phyloP scores from a whole-genome alignment of 2,113 vertebrate species.

The Isurus oxyrinchus region DNA sequence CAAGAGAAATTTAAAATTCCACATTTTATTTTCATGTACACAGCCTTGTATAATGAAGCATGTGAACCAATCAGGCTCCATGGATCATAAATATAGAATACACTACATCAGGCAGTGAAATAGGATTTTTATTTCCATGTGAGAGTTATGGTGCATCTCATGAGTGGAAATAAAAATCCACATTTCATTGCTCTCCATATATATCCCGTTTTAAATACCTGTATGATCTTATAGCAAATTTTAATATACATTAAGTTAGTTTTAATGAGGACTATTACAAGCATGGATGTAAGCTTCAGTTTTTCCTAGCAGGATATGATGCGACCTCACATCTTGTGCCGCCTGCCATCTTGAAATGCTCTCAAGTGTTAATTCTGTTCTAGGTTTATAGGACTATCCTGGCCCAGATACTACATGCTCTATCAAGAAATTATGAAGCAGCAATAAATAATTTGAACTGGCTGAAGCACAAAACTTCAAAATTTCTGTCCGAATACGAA shows the following conservation, averaged over 20 bases:
- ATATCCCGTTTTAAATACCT: slow-evolving; percentile 31
- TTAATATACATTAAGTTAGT: slow-evolving; percentile 30
- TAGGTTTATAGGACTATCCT: neutral
- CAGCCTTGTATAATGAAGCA: slow-evolving; percentile 16
- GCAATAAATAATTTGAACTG: neutral
- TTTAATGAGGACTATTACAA: slow-evolving; percentile 33
- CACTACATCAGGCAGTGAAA: neutral
- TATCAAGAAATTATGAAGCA: neutral
- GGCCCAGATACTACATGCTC: neutral
- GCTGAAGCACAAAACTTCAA: neutral
- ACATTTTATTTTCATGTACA: slow-evolving; percentile 5
- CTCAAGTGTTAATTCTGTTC: neutral
- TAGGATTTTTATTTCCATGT: slow-evolving; percentile 30
- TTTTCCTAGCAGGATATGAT: neutral
- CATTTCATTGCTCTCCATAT: slow-evolving; percentile 34
- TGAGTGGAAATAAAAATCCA: slow-evolving; percentile 34
- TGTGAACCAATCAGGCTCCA: slow-evolving; percentile 28
- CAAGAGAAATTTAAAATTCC: neutral
- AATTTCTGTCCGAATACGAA: neutral
- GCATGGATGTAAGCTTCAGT: slow-evolving; percentile 27
- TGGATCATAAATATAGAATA: slow-evolving; percentile 27
- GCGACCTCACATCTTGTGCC: neutral
- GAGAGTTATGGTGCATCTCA: slow-evolving; percentile 34
- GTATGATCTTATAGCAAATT: slow-evolving; percentile 24
- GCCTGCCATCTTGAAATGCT: neutral